A percentile compares a stretch with the other conserved stretches of the same genome.
phyloP scores from a whole-genome alignment of 2,797 vertebrate species.

The Sebastes glaucus region DNA sequence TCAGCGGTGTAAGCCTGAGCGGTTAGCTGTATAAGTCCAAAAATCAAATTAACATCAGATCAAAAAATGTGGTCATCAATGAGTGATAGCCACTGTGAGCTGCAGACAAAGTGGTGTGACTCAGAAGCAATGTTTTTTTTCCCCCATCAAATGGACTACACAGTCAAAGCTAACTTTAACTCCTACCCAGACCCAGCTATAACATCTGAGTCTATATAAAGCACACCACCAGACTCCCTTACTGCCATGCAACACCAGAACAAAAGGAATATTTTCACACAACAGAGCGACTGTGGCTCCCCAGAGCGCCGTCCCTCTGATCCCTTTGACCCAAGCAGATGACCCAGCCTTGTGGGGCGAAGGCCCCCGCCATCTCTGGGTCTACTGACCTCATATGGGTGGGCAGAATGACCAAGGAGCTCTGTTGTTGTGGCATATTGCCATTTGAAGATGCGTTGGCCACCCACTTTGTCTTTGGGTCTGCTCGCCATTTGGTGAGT shows the following conservation, averaged over 20 bases:
- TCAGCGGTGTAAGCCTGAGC: neutral
- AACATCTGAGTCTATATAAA: neutral
- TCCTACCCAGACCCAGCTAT: neutral
- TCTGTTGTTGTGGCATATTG: neutral
- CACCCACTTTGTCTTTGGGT: neutral
- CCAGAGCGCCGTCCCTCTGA: neutral
- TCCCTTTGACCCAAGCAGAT: slow-evolving; percentile 9
- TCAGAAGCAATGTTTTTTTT: neutral
- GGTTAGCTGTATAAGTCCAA: neutral
- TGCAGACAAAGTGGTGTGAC: neutral
- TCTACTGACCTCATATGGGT: neutral
- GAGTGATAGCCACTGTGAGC: neutral
- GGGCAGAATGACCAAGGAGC: neutral
- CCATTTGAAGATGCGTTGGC: neutral
- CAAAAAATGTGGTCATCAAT: neutral
- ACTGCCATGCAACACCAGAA: neutral
- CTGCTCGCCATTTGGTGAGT: neutral
- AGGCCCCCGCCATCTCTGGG: neutral
- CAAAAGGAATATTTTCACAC: neutral
- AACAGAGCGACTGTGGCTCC: neutral
- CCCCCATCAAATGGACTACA: neutral
- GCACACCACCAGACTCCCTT: neutral
- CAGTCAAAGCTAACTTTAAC: neutral
- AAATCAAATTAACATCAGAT: neutral
- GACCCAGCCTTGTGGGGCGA: neutral